Evolutionary conservation across 2,888 invertebrate species (phyloP), one percentile per base, ranked within the genome.

Genomic region (Tachystola acroxantha): DNA sequence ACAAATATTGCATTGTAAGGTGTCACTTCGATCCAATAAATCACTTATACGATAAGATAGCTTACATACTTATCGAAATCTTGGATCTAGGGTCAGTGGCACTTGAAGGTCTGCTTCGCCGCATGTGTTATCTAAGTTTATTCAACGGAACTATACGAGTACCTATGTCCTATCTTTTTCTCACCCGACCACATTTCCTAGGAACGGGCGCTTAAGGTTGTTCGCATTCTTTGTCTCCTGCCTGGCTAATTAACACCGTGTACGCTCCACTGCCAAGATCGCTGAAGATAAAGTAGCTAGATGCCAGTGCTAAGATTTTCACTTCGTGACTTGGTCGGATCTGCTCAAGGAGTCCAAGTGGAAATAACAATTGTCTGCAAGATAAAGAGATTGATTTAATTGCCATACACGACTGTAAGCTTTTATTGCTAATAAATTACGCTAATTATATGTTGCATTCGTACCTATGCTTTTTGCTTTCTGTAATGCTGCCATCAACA

Each of bases 391-490:
- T 58, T 48, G 50, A 52, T 52, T 58, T 72, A 71, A 76, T 71
- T 69, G 71, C 68, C 56, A 62, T 55, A 62, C 61, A 54, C 55
- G 61, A 60, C 61, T 65, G 59, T 62, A 53, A 37, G 55, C 62
- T 69, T 64, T 67, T 66, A 72, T 71, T 53, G 57, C 50, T 57
- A 57, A 70, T 70, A 65, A 60, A 72, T 75, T 65, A 74, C 68
- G 66, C 53, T 70, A 70, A 74, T 71, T 58, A 46, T 48, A 43
- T 46, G 28, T 34, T 36, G 31, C 10, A 28, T 26, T 28, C 24
- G 24, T 11, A 35, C 28, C 38, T 38, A 20, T 25, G 10, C n/a
- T 20, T 7, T 20, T 20, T 20, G n/a, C n/a, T n/a, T n/a, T n/a
- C n/a, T n/a, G n/a, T n/a, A n/a, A n/a, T n/a, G n/a, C n/a, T n/a